Evolutionary conservation across 1,140 invertebrate species (phyloP), one percentile per base, ranked within the genome.

Genomic region (Cherax quadricarinatus): DNA sequence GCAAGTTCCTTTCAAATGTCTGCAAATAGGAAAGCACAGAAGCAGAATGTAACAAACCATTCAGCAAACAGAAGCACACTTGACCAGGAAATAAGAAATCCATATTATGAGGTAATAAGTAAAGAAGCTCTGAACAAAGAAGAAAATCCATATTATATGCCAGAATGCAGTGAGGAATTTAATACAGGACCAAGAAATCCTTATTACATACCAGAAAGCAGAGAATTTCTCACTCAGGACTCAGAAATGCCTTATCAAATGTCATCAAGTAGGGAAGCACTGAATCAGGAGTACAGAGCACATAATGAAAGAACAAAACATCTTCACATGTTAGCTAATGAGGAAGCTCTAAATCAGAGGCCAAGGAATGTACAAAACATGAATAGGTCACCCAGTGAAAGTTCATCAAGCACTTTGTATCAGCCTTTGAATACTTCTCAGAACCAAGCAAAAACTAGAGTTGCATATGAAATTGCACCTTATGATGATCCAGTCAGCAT

Each of bases 361-460:
- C 82, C 51, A 41, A 86, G 83, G 70, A 30, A 48, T 14, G 18
- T 57, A 4, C 66, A 86, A 48, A 66, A 70, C 21, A 14, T 18
- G 57, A 73, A 49, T 51, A 80, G 51, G 18, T 24, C 88, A 18
- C 88, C 88, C 62, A 89, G 88, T 57, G 57, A 83, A 24, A 73
- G 60, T n/a, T 89, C 88, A 70, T 57, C 30, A 24, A 89, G 80
- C 81, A 89, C 88, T 3, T 48, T 81, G 6, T 89, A 89, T 73
- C 88, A 89, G 60, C 88, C 88, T 14, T 6, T 70, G 53, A 60
- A 89, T 30, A 49, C 62, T 57, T 49, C 48, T 4, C 48, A 41
- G 6, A 70, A 83, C n/a, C 12, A 75, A 53, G n/a, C 21, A 10
- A 51, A 70, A 73, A 48, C 88, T 14, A 14, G 57, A 53, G 48